Evolutionary conservation across 1,140 invertebrate genomes (phyloP).

Genomic region (Gryllus bimaculatus): DNA sequence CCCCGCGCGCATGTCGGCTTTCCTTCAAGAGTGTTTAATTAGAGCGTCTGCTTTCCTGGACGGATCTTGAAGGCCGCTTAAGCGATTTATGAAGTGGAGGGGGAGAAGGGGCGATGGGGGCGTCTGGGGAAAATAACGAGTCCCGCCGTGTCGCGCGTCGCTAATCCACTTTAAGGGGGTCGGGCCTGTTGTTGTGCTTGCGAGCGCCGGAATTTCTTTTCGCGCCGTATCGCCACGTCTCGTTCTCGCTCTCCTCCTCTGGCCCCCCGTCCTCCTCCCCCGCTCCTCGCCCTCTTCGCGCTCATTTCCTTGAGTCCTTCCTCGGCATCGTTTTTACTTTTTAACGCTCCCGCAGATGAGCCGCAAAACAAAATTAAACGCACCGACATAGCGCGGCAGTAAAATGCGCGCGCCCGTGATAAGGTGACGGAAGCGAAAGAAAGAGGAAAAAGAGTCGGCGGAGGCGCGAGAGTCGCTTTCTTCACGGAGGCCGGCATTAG

Average conservation of each 20-base stretch:
- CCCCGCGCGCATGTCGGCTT: too few relatives aligned
- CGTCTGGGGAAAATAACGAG: too few relatives aligned
- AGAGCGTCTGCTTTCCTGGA: too few relatives aligned
- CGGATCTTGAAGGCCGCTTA: too few relatives aligned
- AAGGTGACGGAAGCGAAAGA: background rate
- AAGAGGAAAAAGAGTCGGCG: background rate
- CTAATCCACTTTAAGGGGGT: background rate
- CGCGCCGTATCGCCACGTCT: too few relatives aligned
- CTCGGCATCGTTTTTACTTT: background rate
- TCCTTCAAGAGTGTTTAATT: too few relatives aligned
- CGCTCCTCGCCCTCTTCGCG: background rate
- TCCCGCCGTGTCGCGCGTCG: background rate
- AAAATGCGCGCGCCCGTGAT: background rate
- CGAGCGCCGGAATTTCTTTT: too few relatives aligned
- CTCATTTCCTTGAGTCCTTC: background rate
- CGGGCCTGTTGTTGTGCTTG: too few relatives aligned
- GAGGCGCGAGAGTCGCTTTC: background rate
- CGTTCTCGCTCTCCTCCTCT: too few relatives aligned
- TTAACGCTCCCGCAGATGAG: background rate
- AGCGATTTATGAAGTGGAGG: background rate
- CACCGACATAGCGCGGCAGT: background rate
- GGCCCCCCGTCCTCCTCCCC: too few relatives aligned
- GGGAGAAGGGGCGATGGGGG: too few relatives aligned
- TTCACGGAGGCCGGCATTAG: too few relatives aligned
- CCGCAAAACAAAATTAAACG: background rate